Conservation (phyloP, 2,888 invertebrate species). For the Macroteleia sp. region DNA sequence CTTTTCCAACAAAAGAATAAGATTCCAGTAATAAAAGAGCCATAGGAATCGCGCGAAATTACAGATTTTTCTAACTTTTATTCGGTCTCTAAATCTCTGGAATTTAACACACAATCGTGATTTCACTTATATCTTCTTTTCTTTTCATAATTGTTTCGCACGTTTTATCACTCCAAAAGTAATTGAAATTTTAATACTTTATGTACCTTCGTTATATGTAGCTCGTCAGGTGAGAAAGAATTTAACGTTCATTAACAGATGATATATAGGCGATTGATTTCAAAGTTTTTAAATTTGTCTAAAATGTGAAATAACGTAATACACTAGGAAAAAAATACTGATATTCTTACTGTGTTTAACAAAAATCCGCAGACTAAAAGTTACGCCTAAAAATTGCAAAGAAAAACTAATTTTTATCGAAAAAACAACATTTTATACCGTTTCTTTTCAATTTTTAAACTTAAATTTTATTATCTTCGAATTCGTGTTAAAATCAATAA, state of each 20-base stretch:
- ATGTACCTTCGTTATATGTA: conserved; percentile 28
- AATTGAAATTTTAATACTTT: conserved; percentile 41
- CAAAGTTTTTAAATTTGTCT: no score
- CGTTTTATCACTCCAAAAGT: conserved; percentile 31
- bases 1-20: conserved; percentile 22
- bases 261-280: conserved; percentile 24
- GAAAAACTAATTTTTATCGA: no score
- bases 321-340: no score
- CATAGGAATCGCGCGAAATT: conserved; percentile 4
- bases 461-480: no score
- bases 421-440: no score
- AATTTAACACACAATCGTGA: conserved; percentile 19
- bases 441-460: no score
- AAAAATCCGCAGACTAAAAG: no score
- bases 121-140: conserved; percentile 13
- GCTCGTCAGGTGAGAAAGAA: conserved; percentile 10
- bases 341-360: no score
- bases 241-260: conserved; percentile 14
- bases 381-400: no score
- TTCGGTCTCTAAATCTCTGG: not conserved
- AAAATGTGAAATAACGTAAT: no score
- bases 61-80: conserved; percentile 21
- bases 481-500: no score
- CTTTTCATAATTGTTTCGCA: conserved; percentile 38
- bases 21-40: conserved; percentile 7